Conservation (phyloP, 2,888 invertebrate species). For the Margaritifera margaritifera region DNA sequence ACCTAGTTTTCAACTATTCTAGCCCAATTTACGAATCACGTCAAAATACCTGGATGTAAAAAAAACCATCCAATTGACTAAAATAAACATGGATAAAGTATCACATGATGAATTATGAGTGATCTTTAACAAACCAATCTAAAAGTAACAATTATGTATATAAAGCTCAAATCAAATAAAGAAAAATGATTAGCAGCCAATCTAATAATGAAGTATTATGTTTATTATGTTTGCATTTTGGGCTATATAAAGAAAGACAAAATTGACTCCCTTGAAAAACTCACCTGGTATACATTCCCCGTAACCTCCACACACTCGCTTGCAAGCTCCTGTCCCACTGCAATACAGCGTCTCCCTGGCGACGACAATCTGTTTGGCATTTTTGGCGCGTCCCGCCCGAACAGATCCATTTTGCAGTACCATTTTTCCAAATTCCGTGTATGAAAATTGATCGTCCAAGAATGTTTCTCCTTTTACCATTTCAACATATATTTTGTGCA, state of each 20-base stretch:
- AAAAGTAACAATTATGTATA: too few species aligned
- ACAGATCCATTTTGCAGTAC: slow-evolving; percentile 62
- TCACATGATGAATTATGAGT: too few species aligned
- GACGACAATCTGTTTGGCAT: slow-evolving; percentile 64
- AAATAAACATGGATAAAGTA: too few species aligned
- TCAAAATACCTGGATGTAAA: too few species aligned
- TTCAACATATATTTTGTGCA: slow-evolving; percentile 64
- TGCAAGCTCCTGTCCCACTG: slow-evolving; percentile 61
- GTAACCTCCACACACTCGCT: slow-evolving; percentile 61
- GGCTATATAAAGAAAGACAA: background rate
- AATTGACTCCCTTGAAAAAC: slow-evolving; percentile 2
- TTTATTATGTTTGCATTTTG: slow-evolving; percentile 2
- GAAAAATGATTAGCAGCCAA: background rate
- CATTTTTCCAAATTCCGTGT: slow-evolving; percentile 64
- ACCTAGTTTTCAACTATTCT: too few species aligned
- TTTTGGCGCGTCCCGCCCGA: slow-evolving; percentile 61
- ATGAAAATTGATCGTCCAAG: slow-evolving; percentile 61
- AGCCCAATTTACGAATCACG: too few species aligned
- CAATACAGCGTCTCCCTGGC: slow-evolving; percentile 65
- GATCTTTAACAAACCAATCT: too few species aligned
- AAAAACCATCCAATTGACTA: too few species aligned
- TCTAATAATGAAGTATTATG: background rate
- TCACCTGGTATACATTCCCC: slow-evolving; percentile 60
- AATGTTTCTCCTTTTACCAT: slow-evolving; percentile 61
- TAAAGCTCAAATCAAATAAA: too few species aligned